Evolutionary conservation across 2,888 invertebrate genomes (phyloP).

Genomic region (Tenthredo scrophulariae): DNA sequence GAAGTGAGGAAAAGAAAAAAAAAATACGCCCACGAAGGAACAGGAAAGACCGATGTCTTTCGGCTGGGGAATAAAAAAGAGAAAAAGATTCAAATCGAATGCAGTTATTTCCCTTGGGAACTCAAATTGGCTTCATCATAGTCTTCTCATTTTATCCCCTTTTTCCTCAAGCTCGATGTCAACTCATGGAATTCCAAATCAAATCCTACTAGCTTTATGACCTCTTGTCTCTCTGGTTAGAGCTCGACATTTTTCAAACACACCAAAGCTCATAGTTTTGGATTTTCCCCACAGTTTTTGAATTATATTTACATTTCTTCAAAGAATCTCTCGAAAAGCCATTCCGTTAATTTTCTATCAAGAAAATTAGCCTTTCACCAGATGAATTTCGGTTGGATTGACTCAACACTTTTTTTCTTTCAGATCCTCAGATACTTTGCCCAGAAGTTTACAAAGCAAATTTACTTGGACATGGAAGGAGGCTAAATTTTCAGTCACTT

Average conservation of each 20-base stretch:
- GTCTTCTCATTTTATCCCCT: slow-evolving; percentile 24
- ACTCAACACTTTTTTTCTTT: not conserved
- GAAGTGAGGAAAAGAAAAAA: not conserved
- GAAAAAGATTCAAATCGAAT: slow-evolving; percentile 48
- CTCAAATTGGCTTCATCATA: slow-evolving; percentile 52
- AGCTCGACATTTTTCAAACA: not conserved
- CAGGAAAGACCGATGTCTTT: slow-evolving; percentile 42
- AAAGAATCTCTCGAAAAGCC: too few species aligned
- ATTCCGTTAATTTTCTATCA: too few species aligned
- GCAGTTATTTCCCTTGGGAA: slow-evolving; percentile 48
- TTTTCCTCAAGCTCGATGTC: slow-evolving; percentile 17
- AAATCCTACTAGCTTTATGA: not conserved
- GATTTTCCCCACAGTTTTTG: not conserved
- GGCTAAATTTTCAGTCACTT: not conserved
- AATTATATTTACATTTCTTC: too few species aligned
- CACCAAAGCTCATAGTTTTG: not conserved
- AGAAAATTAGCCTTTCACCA: not conserved
- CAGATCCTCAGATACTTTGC: not conserved
- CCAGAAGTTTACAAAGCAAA: not conserved
- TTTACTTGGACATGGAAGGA: not conserved
- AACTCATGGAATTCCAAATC: slow-evolving; percentile 14
- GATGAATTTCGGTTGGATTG: not conserved
- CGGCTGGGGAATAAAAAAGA: slow-evolving; percentile 45
- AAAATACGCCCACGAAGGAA: not conserved
- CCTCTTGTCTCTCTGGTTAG: not conserved